phyloP scores from a whole-genome alignment of 2,797 vertebrate species.

The Echeneis naucrates region DNA sequence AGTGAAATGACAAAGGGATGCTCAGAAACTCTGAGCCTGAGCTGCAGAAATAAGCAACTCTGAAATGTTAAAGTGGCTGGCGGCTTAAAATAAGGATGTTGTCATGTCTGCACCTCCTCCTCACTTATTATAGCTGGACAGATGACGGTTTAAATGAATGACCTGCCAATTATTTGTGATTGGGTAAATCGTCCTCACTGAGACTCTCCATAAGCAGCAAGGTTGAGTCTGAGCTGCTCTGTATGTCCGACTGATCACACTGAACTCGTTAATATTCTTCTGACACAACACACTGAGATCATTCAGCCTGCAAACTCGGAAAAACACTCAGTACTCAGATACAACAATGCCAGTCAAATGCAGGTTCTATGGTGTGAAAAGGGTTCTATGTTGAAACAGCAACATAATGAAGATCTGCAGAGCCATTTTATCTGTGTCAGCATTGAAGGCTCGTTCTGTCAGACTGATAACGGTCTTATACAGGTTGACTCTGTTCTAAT shows the following conservation, averaged over 20 bases:
- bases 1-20: too few relatives aligned
- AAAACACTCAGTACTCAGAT: conserved; percentile 1
- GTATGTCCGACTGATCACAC: conserved; percentile 40
- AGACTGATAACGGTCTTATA: not conserved
- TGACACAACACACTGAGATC: conserved; percentile 7
- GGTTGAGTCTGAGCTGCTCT: conserved; percentile 47
- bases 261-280: conserved; percentile 63
- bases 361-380: not conserved
- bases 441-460: not conserved
- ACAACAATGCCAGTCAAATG: not conserved
- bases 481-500: not conserved
- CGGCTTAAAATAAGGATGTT: not conserved
- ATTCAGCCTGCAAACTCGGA: conserved; percentile 35
- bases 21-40: too few relatives aligned
- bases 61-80: not conserved
- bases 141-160: not conserved
- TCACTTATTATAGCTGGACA: not conserved
- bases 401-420: not conserved
- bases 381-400: conserved; percentile 7
- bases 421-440: not conserved
- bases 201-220: not conserved
- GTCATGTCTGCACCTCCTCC: too few relatives aligned
- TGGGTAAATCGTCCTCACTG: not conserved
- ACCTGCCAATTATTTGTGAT: not conserved
- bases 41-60: too few relatives aligned